Evolutionary conservation across 2,888 invertebrate species (phyloP).

Genomic region (Agriopis leucophaearia): DNA sequence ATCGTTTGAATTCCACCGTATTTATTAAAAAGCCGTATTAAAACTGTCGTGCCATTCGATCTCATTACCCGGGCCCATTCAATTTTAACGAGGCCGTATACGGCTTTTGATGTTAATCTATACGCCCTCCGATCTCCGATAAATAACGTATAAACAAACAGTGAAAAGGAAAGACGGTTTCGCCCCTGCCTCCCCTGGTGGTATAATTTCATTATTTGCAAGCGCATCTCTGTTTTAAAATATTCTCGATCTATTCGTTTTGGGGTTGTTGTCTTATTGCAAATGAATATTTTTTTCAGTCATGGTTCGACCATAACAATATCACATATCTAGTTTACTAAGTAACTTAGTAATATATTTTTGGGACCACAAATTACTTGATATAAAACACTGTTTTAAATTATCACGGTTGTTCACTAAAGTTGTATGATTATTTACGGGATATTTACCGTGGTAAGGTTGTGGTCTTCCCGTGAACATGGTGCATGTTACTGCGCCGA

Average conservation of each 20-base stretch:
- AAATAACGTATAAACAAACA: conserved; percentile 60
- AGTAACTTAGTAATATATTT: too few relatives aligned
- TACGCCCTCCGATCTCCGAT: conserved; percentile 55
- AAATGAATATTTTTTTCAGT: conserved; percentile 22
- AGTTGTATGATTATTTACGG: too few relatives aligned
- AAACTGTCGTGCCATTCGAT: conserved; percentile 49
- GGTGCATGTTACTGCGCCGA: too few relatives aligned
- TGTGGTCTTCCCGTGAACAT: too few relatives aligned
- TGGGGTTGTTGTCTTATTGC: conserved; percentile 38
- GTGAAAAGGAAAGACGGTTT: conserved; percentile 48
- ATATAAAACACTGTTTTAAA: too few relatives aligned
- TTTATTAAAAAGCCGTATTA: conserved; percentile 32
- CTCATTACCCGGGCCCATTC: conserved; percentile 63
- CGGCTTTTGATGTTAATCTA: conserved; percentile 78
- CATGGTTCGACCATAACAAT: background rate
- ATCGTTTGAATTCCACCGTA: conserved; percentile 13
- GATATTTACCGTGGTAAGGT: too few relatives aligned
- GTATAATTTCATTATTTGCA: conserved; percentile 63
- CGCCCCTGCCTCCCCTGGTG: conserved; percentile 40
- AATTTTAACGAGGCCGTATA: conserved; percentile 71
- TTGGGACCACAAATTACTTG: too few relatives aligned
- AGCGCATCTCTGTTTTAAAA: conserved; percentile 53
- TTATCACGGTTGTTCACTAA: too few relatives aligned
- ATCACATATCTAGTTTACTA: too few relatives aligned
- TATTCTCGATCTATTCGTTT: conserved; percentile 44